Percentiles rank a stretch among this genome's conserved stretches.
phyloP scores from a whole-genome alignment of 1,140 invertebrate species.

The Heliconius melpomene region DNA sequence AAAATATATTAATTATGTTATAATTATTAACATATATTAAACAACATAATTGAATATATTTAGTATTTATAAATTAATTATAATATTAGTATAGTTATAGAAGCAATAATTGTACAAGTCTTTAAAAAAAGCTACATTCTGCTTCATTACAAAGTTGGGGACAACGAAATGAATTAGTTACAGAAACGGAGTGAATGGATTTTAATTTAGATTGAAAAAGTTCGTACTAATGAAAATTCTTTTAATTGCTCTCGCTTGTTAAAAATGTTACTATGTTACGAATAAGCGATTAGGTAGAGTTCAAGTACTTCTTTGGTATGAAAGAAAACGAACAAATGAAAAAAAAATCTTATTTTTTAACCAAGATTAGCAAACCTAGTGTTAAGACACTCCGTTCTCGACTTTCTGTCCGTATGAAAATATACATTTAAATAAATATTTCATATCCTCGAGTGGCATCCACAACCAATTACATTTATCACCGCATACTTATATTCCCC shows the following conservation, averaged over 20 bases:
- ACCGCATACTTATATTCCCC: no score
- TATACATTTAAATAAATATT: background rate
- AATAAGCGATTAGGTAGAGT: background rate
- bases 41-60: no score
- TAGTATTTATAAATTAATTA: no score
- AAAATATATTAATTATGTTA: no score
- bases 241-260: constrained; percentile 27
- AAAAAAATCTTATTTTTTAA: no score
- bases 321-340: background rate
- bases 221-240: constrained; percentile 29
- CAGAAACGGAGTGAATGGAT: constrained; percentile 23
- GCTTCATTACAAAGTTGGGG: constrained; percentile 20
- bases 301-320: background rate
- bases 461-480: no score
- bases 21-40: no score
- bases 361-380: no score
- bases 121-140: background rate
- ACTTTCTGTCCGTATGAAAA: no score
- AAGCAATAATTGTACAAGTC: background rate
- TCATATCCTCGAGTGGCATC: no score
- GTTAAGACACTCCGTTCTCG: no score
- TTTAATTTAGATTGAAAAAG: constrained; percentile 33
- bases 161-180: constrained; percentile 30
- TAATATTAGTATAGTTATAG: background rate
- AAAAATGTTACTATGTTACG: constrained; percentile 10